Evolutionary conservation across 1,140 invertebrate species (phyloP).

Genomic region (Papilio dardanus): DNA sequence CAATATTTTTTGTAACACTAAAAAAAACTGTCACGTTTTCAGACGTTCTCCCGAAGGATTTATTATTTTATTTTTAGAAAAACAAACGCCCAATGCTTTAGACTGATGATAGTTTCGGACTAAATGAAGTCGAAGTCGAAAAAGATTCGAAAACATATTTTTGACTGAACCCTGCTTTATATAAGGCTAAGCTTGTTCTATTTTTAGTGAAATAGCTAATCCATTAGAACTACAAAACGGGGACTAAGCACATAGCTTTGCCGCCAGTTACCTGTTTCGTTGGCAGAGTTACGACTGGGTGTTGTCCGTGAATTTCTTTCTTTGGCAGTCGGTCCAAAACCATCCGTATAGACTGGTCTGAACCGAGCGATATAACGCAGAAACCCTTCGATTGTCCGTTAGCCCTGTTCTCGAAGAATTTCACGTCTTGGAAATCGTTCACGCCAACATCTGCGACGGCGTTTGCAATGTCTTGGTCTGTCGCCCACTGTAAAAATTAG

Average conservation of each 20-base stretch:
- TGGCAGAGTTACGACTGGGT: slow-evolving; percentile 96
- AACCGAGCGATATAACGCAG: slow-evolving; percentile 95
- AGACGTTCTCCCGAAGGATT: neutral
- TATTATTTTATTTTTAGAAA: no score
- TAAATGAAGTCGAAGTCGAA: no score
- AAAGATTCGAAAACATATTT: no score
- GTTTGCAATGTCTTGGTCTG: slow-evolving; percentile 92
- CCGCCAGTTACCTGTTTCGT: slow-evolving; percentile 91
- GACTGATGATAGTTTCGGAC: no score
- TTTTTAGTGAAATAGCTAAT: neutral
- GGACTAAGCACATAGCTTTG: neutral
- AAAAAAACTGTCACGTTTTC: neutral
- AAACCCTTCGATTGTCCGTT: slow-evolving; percentile 99
- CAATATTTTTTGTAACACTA: neutral
- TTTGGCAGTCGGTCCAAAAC: slow-evolving; percentile 97
- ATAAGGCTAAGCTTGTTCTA: neutral
- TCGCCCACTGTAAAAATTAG: slow-evolving; percentile 93
- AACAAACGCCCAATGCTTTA: no score
- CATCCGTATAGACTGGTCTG: slow-evolving; percentile 94
- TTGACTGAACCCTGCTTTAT: neutral
- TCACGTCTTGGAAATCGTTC: slow-evolving; percentile 97
- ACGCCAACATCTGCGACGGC: slow-evolving; percentile 94
- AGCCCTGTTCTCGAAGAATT: slow-evolving; percentile 99
- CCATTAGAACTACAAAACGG: slow-evolving; percentile 11
- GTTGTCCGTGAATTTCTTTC: slow-evolving; percentile 97